phyloP scores from a whole-genome alignment of 1,140 invertebrate genomes.

The Zaprionus inermis region DNA sequence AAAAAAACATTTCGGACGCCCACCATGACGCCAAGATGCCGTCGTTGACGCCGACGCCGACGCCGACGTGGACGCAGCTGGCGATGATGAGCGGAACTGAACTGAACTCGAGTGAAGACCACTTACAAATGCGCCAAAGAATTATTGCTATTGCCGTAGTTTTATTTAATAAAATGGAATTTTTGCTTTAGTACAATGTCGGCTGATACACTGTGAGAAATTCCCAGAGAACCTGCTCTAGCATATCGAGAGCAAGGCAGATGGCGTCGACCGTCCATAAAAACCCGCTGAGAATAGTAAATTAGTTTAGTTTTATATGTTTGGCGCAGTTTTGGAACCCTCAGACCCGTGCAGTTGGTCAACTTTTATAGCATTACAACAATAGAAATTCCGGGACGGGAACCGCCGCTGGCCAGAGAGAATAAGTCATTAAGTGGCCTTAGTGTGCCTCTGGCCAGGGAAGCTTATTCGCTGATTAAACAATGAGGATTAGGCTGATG shows the following conservation, averaged over 20 bases:
- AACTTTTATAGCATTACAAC: slow-evolving; percentile 72
- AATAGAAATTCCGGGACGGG: slow-evolving; percentile 46
- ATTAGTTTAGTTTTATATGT: slow-evolving; percentile 74
- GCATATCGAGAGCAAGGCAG: slow-evolving; percentile 7
- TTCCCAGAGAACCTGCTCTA: slow-evolving; percentile 55
- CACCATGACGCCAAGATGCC: slow-evolving; percentile 70
- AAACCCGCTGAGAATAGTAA: slow-evolving; percentile 59
- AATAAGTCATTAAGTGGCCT: slow-evolving; percentile 33
- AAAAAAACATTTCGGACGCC: slow-evolving; percentile 54
- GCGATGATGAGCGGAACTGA: slow-evolving; percentile 29
- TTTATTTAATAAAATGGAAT: slow-evolving; percentile 79
- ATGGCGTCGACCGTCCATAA: slow-evolving; percentile 32
- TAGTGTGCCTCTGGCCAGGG: not conserved
- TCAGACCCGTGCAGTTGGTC: slow-evolving; percentile 61
- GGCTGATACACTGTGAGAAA: slow-evolving; percentile 69
- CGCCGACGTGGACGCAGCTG: slow-evolving; percentile 19
- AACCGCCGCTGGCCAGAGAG: not conserved
- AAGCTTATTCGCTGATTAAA: not conserved
- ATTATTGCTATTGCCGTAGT: slow-evolving; percentile 74
- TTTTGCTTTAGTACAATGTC: slow-evolving; percentile 68
- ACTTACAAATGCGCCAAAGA: slow-evolving; percentile 74
- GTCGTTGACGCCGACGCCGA: slow-evolving; percentile 4
- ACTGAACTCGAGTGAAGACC: slow-evolving; percentile 30
- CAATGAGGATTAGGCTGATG: not conserved
- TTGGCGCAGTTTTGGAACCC: slow-evolving; percentile 17